phyloP scores from a whole-genome alignment of 2,113 vertebrate genomes.

The Hypomesus transpacificus region DNA sequence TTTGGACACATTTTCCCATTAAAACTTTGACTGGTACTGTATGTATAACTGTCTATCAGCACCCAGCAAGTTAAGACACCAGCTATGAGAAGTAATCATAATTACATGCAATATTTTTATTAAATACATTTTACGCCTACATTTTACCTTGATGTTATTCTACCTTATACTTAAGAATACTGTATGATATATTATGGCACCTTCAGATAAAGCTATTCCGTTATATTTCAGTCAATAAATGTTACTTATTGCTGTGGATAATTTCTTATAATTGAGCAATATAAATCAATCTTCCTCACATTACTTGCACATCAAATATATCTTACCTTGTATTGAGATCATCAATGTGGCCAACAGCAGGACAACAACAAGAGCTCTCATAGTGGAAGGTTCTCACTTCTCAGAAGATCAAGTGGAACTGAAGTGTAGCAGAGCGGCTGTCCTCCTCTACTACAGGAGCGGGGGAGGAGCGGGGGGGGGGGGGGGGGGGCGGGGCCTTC shows the following conservation, averaged over 20 bases:
- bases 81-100: too few species aligned
- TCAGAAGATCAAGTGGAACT: background rate
- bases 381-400: background rate
- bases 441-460: background rate
- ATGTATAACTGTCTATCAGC: background rate
- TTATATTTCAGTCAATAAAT: background rate
- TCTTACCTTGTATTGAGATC: slow-evolving; percentile 1
- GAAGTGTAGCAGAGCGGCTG: background rate
- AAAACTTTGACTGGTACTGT: too few species aligned
- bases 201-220: too few species aligned
- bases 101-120: too few species aligned
- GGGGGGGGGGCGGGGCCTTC: too few species aligned
- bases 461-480: too few species aligned
- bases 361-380: background rate
- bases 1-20: too few species aligned
- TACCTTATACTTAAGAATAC: too few species aligned
- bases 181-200: too few species aligned
- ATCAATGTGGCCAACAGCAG: background rate
- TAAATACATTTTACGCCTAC: too few species aligned
- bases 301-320: background rate
- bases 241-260: background rate
- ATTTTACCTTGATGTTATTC: too few species aligned
- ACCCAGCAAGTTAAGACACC: too few species aligned
- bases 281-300: background rate
- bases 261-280: background rate